These are phyloP conservation scores for Notamacropus eugenii DNA, from an alignment of 2,797 vertebrate species.

Conservation along the genomic window DNA sequence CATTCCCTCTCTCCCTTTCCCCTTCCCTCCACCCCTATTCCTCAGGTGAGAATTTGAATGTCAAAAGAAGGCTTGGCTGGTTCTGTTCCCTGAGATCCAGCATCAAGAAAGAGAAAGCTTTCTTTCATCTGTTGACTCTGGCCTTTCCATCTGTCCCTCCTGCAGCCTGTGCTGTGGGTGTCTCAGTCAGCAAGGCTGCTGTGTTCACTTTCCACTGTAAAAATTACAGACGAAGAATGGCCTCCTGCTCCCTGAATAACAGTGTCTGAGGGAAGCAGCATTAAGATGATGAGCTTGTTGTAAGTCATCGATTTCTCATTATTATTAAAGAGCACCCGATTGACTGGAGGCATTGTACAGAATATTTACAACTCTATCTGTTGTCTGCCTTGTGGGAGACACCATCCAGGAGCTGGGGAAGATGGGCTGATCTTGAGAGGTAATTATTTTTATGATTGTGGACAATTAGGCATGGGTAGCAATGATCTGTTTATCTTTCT, in stretches of 20 bases:
- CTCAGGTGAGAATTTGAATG: neutral
- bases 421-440: neutral
- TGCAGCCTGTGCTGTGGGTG: neutral
- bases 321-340: constrained; percentile 55
- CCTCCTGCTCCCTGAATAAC: neutral
- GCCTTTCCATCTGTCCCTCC: neutral
- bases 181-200: accelerated
- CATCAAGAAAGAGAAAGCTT: neutral
- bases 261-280: neutral
- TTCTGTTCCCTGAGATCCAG: neutral
- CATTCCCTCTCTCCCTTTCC: neutral
- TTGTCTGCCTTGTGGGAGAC: constrained; percentile 27
- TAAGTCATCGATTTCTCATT: constrained; percentile 51
- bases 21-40: neutral
- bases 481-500: constrained; percentile 59
- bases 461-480: constrained; percentile 38
- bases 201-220: neutral
- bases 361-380: constrained; percentile 13
- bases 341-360: neutral
- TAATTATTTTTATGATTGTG: constrained; percentile 28
- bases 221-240: neutral
- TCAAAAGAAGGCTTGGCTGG: neutral
- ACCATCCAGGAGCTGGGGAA: constrained; percentile 12
- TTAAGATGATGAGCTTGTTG: neutral
- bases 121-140: neutral